Conservation (phyloP, 2,888 invertebrate genomes). For the Dorcus parallelipipedus region DNA sequence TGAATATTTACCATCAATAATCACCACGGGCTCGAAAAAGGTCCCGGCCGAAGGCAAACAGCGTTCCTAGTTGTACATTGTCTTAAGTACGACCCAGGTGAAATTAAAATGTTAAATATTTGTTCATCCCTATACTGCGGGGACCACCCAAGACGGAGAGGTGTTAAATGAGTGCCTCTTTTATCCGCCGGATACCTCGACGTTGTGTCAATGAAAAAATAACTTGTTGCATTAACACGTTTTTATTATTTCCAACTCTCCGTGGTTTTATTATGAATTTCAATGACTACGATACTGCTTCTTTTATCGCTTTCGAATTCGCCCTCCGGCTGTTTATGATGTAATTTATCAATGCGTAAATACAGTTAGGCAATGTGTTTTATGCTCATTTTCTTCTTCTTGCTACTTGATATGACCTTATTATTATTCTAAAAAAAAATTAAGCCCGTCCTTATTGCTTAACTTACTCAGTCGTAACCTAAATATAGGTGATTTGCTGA, state of each 20-base stretch:
- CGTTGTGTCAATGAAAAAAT: constrained; percentile 38
- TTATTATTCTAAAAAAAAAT: no score
- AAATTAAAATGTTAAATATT: constrained; percentile 38
- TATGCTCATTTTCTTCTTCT: no score
- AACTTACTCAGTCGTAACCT: no score
- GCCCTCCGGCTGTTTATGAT: no score
- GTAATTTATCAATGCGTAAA: no score
- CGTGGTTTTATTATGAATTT: constrained; percentile 19
- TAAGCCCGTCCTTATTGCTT: no score
- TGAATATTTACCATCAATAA: constrained; percentile 9
- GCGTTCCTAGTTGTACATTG: constrained; percentile 26
- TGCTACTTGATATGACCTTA: no score
- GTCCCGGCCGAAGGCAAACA: constrained; percentile 17
- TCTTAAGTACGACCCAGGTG: constrained; percentile 28
- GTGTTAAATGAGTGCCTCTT: constrained; percentile 32
- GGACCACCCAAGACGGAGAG: constrained; percentile 35
- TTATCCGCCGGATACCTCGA: constrained; percentile 26
- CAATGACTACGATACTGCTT: neutral
- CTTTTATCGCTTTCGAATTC: no score
- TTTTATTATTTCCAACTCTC: constrained; percentile 35
- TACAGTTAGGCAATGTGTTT: no score
- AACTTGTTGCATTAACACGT: constrained; percentile 46
- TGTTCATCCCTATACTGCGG: constrained; percentile 29
- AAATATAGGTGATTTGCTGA: no score
- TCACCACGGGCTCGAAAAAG: neutral